Percentiles rank a stretch among this genome's conserved stretches.
Evolutionary conservation across 2,888 invertebrate species (phyloP).

Genomic region (Xanthia icteritia): DNA sequence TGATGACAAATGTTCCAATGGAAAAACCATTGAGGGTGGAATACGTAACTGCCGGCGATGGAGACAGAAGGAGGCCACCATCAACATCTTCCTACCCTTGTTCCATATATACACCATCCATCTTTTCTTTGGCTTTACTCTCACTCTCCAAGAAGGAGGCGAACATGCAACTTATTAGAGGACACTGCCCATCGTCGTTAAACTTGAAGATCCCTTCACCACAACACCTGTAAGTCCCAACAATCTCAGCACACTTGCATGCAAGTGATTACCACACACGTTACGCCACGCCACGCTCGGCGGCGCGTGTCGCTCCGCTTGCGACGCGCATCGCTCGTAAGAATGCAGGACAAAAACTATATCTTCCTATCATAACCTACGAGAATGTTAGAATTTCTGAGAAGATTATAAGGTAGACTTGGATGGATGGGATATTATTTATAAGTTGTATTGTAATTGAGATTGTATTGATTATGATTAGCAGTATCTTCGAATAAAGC

Average conservation of each 20-base stretch:
- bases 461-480: background rate
- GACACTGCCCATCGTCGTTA: background rate
- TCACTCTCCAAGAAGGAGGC: background rate
- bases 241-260: constrained; percentile 41
- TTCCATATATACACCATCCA: too few relatives aligned
- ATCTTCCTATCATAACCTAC: constrained; percentile 23
- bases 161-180: background rate
- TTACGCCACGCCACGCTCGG: constrained; percentile 76
- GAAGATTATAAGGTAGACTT: constrained; percentile 6
- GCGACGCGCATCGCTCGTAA: constrained; percentile 47
- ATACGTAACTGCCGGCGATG: background rate
- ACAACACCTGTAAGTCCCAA: background rate
- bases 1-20: background rate
- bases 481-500: background rate
- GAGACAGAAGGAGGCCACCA: background rate
- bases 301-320: constrained; percentile 74
- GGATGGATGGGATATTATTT: too few relatives aligned
- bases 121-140: too few relatives aligned
- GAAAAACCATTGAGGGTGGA: background rate
- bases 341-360: constrained; percentile 57
- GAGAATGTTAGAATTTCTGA: background rate
- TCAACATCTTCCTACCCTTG: background rate
- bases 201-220: background rate
- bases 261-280: constrained; percentile 62
- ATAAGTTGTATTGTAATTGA: background rate